phyloP scores from a whole-genome alignment of 2,797 vertebrate species.

The Rhincodon typus region DNA sequence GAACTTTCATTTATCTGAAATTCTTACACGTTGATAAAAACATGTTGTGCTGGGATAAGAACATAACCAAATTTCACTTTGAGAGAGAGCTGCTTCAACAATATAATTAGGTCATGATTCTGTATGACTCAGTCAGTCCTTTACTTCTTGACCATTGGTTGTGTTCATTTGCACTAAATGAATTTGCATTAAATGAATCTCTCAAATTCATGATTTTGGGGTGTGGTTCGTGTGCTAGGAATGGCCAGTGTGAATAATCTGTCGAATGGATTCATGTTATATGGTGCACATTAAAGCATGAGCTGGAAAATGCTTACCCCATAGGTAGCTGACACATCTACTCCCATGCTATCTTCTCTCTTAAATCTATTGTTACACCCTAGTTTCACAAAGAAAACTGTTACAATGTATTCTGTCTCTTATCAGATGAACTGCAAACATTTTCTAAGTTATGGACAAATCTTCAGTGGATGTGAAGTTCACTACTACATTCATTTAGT shows the following conservation, averaged over 20 bases:
- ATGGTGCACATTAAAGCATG: neutral
- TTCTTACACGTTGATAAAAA: neutral
- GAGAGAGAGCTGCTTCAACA: neutral
- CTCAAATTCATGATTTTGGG: neutral
- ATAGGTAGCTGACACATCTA: neutral
- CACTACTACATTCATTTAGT: neutral
- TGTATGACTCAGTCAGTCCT: neutral
- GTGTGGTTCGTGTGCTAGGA: neutral
- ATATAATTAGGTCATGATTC: neutral
- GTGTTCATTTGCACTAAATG: neutral
- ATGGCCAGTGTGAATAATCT: neutral
- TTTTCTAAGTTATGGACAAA: neutral
- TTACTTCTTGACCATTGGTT: neutral
- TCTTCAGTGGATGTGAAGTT: neutral
- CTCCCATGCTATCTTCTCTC: no score
- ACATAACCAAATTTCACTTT: neutral
- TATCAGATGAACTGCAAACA: neutral
- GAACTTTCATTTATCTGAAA: no score
- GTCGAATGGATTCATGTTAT: neutral
- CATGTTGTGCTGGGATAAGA: neutral
- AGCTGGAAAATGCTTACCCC: neutral
- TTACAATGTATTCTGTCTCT: no score
- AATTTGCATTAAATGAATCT: neutral
- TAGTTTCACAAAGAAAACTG: no score
- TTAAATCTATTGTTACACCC: no score